A percentile compares a stretch with the other conserved stretches of the same genome.
Evolutionary conservation across 23 tunicate genomes (phyloP).

Genomic region (Trididemnum miniatum): DNA sequence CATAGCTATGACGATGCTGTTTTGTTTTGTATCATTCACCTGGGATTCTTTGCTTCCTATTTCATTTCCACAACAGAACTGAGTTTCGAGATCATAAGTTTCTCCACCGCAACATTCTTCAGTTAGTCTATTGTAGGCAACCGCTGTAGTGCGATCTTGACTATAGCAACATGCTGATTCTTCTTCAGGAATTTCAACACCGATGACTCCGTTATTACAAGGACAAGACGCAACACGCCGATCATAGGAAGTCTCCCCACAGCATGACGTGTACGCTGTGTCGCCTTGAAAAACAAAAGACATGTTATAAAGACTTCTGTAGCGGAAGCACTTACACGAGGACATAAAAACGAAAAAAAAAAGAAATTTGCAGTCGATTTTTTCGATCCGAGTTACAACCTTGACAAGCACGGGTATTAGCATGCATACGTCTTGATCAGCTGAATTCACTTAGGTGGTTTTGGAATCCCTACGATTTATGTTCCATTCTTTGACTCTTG

Average conservation of each 20-base stretch:
- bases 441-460: too few species aligned
- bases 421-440: too few species aligned
- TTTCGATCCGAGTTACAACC: too few species aligned
- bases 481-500: too few species aligned
- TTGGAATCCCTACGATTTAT: too few species aligned
- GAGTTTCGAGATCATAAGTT: conserved; percentile 25
- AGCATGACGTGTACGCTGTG: conserved; percentile 80
- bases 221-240: conserved; percentile 82
- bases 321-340: too few species aligned
- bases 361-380: too few species aligned
- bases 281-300: conserved; percentile 40
- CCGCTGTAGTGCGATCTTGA: neutral
- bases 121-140: conserved; percentile 34
- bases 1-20: too few species aligned
- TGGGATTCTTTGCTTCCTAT: conserved; percentile 53
- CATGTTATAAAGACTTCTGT: too few species aligned
- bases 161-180: conserved; percentile 47
- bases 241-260: conserved; percentile 74
- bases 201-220: conserved; percentile 52
- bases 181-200: neutral
- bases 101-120: conserved; percentile 77
- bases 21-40: too few species aligned
- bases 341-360: too few species aligned
- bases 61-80: conserved; percentile 66
- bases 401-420: too few species aligned